phyloP scores from a whole-genome alignment of 1,140 invertebrate genomes.

The Hermetia illucens region DNA sequence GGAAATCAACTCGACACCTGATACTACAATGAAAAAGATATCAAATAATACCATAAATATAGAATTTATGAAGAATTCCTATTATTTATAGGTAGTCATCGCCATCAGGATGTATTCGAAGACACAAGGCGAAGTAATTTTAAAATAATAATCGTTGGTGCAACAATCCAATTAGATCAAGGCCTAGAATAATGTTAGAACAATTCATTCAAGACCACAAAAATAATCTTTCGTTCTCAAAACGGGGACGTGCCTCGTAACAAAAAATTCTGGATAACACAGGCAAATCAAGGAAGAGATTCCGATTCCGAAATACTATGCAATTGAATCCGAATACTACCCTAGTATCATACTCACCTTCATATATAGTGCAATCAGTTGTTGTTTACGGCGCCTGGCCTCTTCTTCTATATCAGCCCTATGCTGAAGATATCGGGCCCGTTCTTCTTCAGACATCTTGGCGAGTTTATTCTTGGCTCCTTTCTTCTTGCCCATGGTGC shows the following conservation, averaged over 20 bases:
- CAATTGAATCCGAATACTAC: too few species aligned
- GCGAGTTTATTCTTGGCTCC: slow-evolving; percentile 57
- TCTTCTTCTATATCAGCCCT: slow-evolving; percentile 65
- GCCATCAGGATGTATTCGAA: too few species aligned
- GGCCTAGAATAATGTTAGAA: too few species aligned
- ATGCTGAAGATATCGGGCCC: slow-evolving; percentile 59
- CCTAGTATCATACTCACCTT: slow-evolving; percentile 56
- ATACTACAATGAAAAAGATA: too few species aligned
- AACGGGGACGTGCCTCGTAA: not conserved
- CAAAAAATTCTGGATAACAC: not conserved
- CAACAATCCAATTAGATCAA: too few species aligned
- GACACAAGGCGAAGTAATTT: too few species aligned
- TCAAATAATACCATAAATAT: too few species aligned
- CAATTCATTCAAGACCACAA: too few species aligned
- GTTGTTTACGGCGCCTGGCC: slow-evolving; percentile 54
- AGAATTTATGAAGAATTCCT: too few species aligned
- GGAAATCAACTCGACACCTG: too few species aligned
- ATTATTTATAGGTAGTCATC: too few species aligned
- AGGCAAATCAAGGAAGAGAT: slow-evolving; percentile 1
- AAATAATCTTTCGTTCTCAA: not conserved
- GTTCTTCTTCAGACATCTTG: slow-evolving; percentile 68
- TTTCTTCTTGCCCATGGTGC: slow-evolving; percentile 52
- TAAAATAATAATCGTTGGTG: too few species aligned
- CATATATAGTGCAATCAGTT: slow-evolving; percentile 58
- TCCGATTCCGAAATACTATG: not conserved